These are phyloP conservation scores for Andrena chrysosceles DNA, from an alignment of 2,888 invertebrate genomes.

Conservation along the genomic window DNA sequence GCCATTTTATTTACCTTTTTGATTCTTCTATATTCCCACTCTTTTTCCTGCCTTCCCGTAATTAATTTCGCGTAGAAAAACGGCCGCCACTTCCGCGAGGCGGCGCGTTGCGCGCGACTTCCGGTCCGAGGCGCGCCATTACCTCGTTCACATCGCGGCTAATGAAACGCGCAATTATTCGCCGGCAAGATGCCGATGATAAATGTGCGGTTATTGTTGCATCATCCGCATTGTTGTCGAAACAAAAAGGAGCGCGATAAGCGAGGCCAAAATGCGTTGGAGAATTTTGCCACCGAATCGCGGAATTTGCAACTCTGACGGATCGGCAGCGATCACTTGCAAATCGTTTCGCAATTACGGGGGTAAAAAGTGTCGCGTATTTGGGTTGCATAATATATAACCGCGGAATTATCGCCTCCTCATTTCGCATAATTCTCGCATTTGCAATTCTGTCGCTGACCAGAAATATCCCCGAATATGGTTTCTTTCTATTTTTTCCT, in stretches of 20 bases:
- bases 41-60: background rate
- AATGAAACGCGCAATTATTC: constrained; percentile 46
- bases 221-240: constrained; percentile 40
- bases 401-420: constrained; percentile 7
- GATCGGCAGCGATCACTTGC: background rate
- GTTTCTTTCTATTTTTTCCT: background rate
- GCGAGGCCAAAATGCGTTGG: background rate
- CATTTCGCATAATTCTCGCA: constrained; percentile 29
- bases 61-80: background rate
- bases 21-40: background rate
- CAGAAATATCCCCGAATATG: background rate
- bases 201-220: constrained; percentile 47
- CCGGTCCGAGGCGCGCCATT: background rate
- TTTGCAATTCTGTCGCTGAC: constrained; percentile 27
- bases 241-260: constrained; percentile 5
- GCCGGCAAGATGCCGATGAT: constrained; percentile 37
- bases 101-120: background rate
- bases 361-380: constrained; percentile 16
- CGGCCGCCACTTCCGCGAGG: background rate
- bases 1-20: background rate
- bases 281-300: background rate
- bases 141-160: constrained; percentile 12
- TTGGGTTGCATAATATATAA: constrained; percentile 37
- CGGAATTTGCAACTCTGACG: constrained; percentile 10
- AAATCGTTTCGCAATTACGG: constrained; percentile 1